phyloP scores from a whole-genome alignment of 2,888 invertebrate species.

The Agrochola litura region DNA sequence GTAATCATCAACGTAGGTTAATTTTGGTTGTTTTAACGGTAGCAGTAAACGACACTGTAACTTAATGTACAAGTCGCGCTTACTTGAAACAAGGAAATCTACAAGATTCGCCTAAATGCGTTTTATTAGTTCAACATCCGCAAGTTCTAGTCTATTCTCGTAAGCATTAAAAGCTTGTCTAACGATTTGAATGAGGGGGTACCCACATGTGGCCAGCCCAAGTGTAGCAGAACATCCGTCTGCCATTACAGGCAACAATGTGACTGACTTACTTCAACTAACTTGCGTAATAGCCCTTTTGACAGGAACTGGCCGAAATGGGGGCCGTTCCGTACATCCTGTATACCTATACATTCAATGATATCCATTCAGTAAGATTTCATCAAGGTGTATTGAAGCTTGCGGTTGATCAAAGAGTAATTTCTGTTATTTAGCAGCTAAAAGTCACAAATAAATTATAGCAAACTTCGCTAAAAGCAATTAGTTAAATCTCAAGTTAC shows the following conservation, averaged over 20 bases:
- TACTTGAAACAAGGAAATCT: conserved; percentile 33
- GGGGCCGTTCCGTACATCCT: conserved; percentile 58
- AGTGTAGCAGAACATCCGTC: conserved; percentile 75
- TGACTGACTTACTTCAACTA: conserved; percentile 64
- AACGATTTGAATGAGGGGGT: conserved; percentile 56
- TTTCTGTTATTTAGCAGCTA: background rate
- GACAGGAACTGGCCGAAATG: conserved; percentile 59
- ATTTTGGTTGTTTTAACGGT: background rate
- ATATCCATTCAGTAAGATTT: conserved; percentile 28
- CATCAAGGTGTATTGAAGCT: conserved; percentile 14
- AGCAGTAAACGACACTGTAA: background rate
- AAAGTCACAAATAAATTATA: background rate
- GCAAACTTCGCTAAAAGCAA: background rate
- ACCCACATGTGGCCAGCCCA: conserved; percentile 60
- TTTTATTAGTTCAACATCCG: conserved; percentile 78
- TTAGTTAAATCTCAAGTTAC: conserved; percentile 16
- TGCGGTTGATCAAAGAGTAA: conserved; percentile 5
- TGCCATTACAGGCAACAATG: conserved; percentile 70
- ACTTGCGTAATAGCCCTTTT: conserved; percentile 63
- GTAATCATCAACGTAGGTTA: background rate
- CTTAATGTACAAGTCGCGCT: background rate
- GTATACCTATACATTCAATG: conserved; percentile 37
- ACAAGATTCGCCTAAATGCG: conserved; percentile 55
- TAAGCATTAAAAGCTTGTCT: conserved; percentile 66
- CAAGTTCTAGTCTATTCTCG: conserved; percentile 72